These are phyloP conservation scores for Polyploca ridens DNA, from an alignment of 2,888 invertebrate genomes.

Conservation along the genomic window DNA sequence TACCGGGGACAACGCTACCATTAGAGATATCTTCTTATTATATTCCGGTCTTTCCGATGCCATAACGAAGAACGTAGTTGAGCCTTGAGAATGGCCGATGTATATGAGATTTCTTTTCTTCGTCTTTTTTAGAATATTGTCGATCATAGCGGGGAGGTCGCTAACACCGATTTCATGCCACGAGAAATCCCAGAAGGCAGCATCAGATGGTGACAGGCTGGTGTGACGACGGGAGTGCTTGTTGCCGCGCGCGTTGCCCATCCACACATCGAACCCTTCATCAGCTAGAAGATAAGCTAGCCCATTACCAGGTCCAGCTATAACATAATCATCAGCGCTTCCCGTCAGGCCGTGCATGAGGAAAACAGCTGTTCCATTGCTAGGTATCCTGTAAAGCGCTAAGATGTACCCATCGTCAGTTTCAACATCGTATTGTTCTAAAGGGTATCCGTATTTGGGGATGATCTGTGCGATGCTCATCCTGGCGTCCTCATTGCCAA, in stretches of 20 bases:
- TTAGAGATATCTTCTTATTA: constrained; percentile 80
- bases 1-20: constrained; percentile 85
- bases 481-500: constrained; percentile 53
- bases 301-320: constrained; percentile 57
- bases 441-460: constrained; percentile 54
- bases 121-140: constrained; percentile 85
- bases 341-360: constrained; percentile 69
- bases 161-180: constrained; percentile 92
- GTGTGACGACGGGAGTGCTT: constrained; percentile 85
- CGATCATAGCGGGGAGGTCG: constrained; percentile 92
- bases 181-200: constrained; percentile 88
- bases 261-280: constrained; percentile 90
- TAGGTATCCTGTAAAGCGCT: constrained; percentile 57
- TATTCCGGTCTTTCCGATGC: constrained; percentile 80
- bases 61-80: constrained; percentile 85
- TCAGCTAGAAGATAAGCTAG: constrained; percentile 81
- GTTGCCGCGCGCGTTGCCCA: constrained; percentile 91
- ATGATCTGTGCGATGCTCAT: constrained; percentile 49
- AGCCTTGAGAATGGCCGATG: constrained; percentile 89
- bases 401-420: constrained; percentile 65
- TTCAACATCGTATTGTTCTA: constrained; percentile 52
- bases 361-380: constrained; percentile 56
- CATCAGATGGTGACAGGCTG: constrained; percentile 57
- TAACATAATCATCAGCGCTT: constrained; percentile 64
- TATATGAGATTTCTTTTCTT: constrained; percentile 83